These are phyloP conservation scores for Rhinophrynus dorsalis DNA, from an alignment of 2,797 vertebrate genomes.

Conservation along the genomic window DNA sequence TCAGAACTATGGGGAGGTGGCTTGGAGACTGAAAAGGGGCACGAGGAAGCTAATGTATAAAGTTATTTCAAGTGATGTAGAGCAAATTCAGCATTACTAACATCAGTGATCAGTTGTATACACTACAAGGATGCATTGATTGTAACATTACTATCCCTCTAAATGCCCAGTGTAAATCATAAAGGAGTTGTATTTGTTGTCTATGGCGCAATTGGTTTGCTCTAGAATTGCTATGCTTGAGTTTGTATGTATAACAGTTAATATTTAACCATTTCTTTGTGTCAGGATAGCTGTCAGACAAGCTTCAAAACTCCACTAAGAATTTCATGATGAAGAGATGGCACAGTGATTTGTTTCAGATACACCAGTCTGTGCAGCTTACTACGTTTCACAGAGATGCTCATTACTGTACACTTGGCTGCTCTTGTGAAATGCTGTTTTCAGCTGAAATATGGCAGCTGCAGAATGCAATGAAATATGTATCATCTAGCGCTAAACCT, in stretches of 20 bases:
- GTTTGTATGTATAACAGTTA: neutral
- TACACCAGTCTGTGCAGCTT: slow-evolving; percentile 11
- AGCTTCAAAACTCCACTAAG: neutral
- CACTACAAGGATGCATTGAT: no score
- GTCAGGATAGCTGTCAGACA: neutral
- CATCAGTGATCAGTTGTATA: no score
- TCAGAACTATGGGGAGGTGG: no score
- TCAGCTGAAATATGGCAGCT: slow-evolving; percentile 37
- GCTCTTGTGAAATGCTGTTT: slow-evolving; percentile 40
- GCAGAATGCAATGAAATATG: slow-evolving; percentile 40
- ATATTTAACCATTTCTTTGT: neutral
- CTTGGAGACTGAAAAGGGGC: no score
- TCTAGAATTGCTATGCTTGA: no score
- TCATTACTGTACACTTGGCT: slow-evolving; percentile 43
- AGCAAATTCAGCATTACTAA: no score
- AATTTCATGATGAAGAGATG: neutral
- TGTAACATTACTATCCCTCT: no score
- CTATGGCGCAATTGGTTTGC: no score
- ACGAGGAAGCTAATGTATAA: no score
- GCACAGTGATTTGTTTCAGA: slow-evolving; percentile 33
- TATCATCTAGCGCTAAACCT: slow-evolving; percentile 28
- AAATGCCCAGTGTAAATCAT: no score
- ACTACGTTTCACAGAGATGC: slow-evolving; percentile 21
- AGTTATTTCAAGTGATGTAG: no score
- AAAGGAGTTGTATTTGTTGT: no score